Conservation (phyloP, 1,140 invertebrate genomes). For the Vanessa tameamea region DNA sequence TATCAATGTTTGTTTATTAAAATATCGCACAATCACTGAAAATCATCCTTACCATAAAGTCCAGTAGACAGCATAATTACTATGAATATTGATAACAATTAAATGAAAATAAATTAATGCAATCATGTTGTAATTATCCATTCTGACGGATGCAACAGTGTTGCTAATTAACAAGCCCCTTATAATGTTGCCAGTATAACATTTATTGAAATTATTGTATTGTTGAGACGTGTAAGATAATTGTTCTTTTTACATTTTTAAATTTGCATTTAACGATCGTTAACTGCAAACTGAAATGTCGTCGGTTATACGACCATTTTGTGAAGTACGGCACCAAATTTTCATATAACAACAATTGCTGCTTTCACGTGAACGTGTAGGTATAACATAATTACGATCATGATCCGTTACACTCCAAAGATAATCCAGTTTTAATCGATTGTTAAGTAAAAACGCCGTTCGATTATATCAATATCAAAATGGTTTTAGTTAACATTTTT, state of each 20-base stretch:
- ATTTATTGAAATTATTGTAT: slow-evolving; percentile 11
- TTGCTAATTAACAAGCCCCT: slow-evolving; percentile 30
- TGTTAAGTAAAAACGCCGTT: not conserved
- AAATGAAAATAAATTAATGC: slow-evolving; percentile 12
- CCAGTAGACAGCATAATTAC: not conserved
- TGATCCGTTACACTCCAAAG: slow-evolving; percentile 12
- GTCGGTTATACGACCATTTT: not conserved
- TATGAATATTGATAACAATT: slow-evolving; percentile 10
- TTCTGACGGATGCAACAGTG: slow-evolving; percentile 39
- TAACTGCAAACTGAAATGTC: not conserved
- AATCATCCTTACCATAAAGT: too few species aligned
- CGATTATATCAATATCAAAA: not conserved
- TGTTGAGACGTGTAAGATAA: slow-evolving; percentile 3
- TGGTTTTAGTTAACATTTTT: not conserved
- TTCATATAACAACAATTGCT: not conserved
- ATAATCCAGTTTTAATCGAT: not conserved
- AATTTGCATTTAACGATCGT: not conserved
- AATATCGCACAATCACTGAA: too few species aligned
- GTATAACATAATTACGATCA: not conserved
- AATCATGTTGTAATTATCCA: not conserved
- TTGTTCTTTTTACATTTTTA: slow-evolving; percentile 1
- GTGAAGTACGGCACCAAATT: not conserved
- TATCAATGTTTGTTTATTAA: too few species aligned
- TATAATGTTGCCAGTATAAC: slow-evolving; percentile 3
- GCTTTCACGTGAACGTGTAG: not conserved